Evolutionary conservation across 2,797 vertebrate species (phyloP).

Genomic region (Trachurus trachurus): DNA sequence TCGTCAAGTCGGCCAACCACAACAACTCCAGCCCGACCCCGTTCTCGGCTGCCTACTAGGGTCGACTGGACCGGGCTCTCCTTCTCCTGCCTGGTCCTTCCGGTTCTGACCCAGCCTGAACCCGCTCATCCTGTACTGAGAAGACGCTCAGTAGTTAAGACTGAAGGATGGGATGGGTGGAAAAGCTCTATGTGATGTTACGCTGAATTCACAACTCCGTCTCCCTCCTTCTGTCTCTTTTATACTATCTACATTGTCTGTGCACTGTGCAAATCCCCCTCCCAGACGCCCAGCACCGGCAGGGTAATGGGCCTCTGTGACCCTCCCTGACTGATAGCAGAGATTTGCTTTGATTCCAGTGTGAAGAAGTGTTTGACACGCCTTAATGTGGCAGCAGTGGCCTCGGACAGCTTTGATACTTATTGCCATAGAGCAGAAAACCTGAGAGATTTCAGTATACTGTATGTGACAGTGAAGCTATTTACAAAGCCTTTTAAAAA

Average conservation of each 20-base stretch:
- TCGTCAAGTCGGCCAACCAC: constrained; percentile 94
- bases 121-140: constrained; percentile 71
- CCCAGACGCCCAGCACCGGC: constrained; percentile 74
- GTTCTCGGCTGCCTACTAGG: constrained; percentile 94
- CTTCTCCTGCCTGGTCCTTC: constrained; percentile 76
- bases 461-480: constrained; percentile 38
- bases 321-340: constrained; percentile 69
- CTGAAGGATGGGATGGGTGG: constrained; percentile 69
- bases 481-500: constrained; percentile 39
- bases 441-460: constrained; percentile 48
- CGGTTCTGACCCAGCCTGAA: constrained; percentile 66
- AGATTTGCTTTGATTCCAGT: constrained; percentile 70
- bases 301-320: constrained; percentile 71
- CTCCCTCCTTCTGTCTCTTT: constrained; percentile 65
- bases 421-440: constrained; percentile 18
- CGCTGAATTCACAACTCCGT: constrained; percentile 71
- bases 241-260: constrained; percentile 74
- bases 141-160: constrained; percentile 76
- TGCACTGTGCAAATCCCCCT: constrained; percentile 82
- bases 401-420: constrained; percentile 54
- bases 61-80: constrained; percentile 71
- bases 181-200: constrained; percentile 70
- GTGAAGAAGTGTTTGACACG: constrained; percentile 63
- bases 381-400: constrained; percentile 66
- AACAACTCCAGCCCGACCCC: constrained; percentile 89